A percentile compares a stretch with the other conserved stretches of the same genome.
These are phyloP conservation scores for Heliconius hewitsoni DNA, from an alignment of 1,140 invertebrate species.

Conservation along the genomic window DNA sequence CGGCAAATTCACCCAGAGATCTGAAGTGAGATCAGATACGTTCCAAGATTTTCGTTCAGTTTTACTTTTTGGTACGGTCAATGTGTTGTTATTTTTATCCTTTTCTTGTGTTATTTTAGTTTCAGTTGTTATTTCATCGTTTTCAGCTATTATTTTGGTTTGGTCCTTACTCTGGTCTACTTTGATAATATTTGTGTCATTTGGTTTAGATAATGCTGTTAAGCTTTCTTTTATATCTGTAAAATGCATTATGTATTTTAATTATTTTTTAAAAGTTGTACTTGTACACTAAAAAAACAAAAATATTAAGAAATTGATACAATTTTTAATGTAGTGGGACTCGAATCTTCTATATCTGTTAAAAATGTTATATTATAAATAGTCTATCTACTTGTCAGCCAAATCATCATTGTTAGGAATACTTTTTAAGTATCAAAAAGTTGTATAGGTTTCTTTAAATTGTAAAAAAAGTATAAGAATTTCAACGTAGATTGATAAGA, in stretches of 20 bases:
- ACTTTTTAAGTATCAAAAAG: no score
- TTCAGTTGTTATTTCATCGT: conserved; percentile 2
- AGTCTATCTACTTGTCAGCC: no score
- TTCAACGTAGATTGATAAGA: no score
- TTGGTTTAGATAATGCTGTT: neutral
- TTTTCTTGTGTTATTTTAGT: conserved; percentile 8
- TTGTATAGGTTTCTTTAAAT: no score
- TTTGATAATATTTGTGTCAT: neutral
- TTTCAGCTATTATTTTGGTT: neutral
- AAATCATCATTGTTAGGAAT: no score
- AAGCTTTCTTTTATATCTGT: neutral
- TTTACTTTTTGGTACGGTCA: conserved; percentile 33
- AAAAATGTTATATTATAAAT: no score
- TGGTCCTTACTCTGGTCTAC: neutral
- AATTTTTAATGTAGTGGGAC: no score
- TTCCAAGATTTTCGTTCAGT: conserved; percentile 64
- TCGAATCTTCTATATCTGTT: no score
- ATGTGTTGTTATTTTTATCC: conserved; percentile 9
- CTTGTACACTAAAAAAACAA: no score
- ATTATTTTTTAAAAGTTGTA: no score
- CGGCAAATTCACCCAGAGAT: conserved; percentile 68
- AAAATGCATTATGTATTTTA: neutral
- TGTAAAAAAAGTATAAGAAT: no score
- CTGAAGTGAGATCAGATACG: conserved; percentile 66
- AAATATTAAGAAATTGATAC: no score